These are phyloP conservation scores for Sinocyclocheilus anshuiensis DNA, from an alignment of 2,113 vertebrate species.

Conservation along the genomic window DNA sequence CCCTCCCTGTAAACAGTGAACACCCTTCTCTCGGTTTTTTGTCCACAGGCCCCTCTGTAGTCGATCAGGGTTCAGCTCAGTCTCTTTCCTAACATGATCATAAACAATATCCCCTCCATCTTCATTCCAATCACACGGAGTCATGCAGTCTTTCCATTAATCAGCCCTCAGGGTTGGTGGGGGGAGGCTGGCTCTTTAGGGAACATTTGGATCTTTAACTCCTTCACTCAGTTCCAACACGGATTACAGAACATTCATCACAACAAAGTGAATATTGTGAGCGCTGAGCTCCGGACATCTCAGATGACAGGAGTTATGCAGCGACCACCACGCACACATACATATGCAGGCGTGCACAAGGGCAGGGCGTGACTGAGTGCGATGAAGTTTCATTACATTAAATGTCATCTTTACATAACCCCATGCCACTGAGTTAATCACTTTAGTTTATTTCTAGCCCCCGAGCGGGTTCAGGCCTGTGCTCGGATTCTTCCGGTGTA, in stretches of 20 bases:
- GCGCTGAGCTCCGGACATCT: neutral
- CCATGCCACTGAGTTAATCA: constrained; percentile 28
- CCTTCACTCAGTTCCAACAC: constrained; percentile 15
- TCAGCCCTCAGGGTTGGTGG: neutral
- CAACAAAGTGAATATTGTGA: constrained; percentile 42
- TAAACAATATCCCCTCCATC: constrained; percentile 39
- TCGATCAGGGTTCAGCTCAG: neutral
- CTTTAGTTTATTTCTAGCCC: constrained; percentile 24
- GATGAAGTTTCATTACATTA: constrained; percentile 35
- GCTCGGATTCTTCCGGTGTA: neutral
- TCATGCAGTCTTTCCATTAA: constrained; percentile 29
- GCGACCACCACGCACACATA: constrained; percentile 20
- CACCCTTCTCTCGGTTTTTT: neutral
- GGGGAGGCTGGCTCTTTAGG: neutral
- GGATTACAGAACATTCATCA: constrained; percentile 15
- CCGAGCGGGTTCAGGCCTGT: neutral
- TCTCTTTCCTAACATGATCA: constrained; percentile 24
- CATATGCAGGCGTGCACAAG: neutral
- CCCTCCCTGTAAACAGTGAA: neutral
- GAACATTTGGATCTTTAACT: constrained; percentile 9
- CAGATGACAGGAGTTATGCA: constrained; percentile 32
- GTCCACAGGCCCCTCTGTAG: neutral
- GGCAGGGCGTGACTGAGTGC: neutral
- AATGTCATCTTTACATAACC: constrained; percentile 39
- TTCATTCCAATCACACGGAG: constrained; percentile 18